phyloP scores from a whole-genome alignment of 2,888 invertebrate genomes.

The Hypomecis atomaria region DNA sequence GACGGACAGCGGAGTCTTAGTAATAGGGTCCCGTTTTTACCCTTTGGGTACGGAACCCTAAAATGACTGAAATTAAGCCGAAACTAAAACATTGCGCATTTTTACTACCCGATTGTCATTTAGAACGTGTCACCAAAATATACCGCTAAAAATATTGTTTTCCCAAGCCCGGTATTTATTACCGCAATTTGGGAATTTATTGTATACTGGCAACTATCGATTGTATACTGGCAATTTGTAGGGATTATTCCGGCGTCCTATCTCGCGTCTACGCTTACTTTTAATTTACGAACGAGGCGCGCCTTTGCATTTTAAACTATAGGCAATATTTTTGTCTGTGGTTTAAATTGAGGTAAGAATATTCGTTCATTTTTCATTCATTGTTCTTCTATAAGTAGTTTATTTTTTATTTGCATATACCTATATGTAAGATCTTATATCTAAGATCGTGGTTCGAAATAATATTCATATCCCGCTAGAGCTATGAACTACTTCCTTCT shows the following conservation, averaged over 20 bases:
- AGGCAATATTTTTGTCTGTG: neutral
- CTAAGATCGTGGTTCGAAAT: neutral
- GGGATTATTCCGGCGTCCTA: conserved; percentile 40
- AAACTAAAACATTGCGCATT: conserved; percentile 11
- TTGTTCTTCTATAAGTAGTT: no score
- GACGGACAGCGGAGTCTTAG: no score
- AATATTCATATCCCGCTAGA: neutral
- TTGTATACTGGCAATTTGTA: conserved; percentile 57
- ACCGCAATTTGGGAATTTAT: conserved; percentile 36
- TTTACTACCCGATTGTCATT: conserved; percentile 22
- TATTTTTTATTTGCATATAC: neutral
- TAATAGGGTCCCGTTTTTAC: no score
- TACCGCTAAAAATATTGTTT: conserved; percentile 31
- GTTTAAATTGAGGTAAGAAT: no score
- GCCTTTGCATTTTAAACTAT: conserved; percentile 35
- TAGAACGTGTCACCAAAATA: conserved; percentile 27
- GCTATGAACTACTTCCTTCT: neutral
- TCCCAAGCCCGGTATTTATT: conserved; percentile 27
- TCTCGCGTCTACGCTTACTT: conserved; percentile 64
- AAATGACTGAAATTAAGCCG: neutral
- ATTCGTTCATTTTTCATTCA: no score
- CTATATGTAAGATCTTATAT: neutral
- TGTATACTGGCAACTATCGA: conserved; percentile 52
- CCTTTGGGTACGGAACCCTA: no score
- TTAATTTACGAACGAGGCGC: conserved; percentile 66